phyloP scores from a whole-genome alignment of 2,113 vertebrate species.

The Vicugna pacos region DNA sequence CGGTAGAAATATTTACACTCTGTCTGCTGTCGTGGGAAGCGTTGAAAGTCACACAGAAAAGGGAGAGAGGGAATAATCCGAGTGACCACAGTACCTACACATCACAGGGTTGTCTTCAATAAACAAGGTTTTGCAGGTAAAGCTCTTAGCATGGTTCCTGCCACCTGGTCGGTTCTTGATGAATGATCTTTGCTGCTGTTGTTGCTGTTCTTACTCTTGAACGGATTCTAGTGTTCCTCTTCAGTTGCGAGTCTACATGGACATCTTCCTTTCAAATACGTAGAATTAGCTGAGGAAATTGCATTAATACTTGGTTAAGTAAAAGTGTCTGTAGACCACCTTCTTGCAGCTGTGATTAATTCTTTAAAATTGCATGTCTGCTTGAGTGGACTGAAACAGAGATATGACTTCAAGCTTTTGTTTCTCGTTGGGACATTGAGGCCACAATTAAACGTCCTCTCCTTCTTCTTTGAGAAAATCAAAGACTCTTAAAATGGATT shows the following conservation, averaged over 20 bases:
- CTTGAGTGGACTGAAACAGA: slow-evolving; percentile 68
- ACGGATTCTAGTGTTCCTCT: background rate
- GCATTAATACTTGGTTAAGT: slow-evolving; percentile 67
- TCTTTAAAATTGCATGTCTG: slow-evolving; percentile 69
- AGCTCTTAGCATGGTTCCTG: background rate
- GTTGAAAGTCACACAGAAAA: background rate
- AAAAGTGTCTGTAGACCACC: slow-evolving; percentile 57
- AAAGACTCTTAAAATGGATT: slow-evolving; percentile 74
- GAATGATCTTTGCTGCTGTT: background rate
- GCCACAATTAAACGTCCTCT: slow-evolving; percentile 62
- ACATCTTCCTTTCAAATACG: slow-evolving; percentile 39
- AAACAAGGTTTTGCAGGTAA: background rate
- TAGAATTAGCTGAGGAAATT: slow-evolving; percentile 67
- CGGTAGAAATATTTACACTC: background rate
- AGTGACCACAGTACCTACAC: too few relatives aligned
- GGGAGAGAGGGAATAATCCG: background rate
- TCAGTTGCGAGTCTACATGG: background rate
- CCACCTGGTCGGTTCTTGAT: background rate
- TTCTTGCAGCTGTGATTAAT: slow-evolving; percentile 74
- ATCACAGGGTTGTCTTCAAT: background rate
- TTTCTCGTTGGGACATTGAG: slow-evolving; percentile 69
- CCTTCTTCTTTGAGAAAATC: slow-evolving; percentile 62
- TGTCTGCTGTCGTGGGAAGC: background rate
- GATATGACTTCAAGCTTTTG: slow-evolving; percentile 77
- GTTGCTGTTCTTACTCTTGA: slow-evolving; percentile 26